Conservation (phyloP, 2,888 invertebrate genomes). For the Philonicus albiceps region DNA sequence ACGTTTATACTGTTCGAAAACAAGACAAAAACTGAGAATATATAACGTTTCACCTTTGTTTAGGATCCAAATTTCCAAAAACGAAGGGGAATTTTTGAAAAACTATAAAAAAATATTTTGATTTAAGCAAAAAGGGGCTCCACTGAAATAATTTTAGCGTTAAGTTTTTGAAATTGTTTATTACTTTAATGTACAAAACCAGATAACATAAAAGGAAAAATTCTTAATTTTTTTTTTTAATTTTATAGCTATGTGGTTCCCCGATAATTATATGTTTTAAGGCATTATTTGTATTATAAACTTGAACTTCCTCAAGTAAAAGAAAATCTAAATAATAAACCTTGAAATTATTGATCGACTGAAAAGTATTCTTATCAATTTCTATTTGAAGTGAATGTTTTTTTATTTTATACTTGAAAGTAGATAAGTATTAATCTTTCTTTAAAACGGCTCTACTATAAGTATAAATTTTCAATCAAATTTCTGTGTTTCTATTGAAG, state of each 20-base stretch:
- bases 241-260: background rate
- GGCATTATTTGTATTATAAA: background rate
- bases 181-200: background rate
- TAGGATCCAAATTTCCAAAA: background rate
- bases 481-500: no score
- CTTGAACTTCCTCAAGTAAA: background rate
- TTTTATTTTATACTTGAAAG: background rate
- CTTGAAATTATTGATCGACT: background rate
- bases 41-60: no score
- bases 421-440: background rate
- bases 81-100: background rate
- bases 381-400: background rate
- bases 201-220: background rate
- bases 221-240: background rate
- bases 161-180: no score
- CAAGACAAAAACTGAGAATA: background rate
- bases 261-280: background rate
- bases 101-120: no score
- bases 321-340: background rate
- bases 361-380: background rate
- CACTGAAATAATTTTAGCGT: background rate
- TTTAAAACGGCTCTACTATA: no score
- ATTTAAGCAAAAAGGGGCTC: no score
- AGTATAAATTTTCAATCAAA: no score
- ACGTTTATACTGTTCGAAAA: background rate